Evolutionary conservation across 1,140 invertebrate genomes (phyloP), one percentile per base, ranked within the genome.

Genomic region (Camponotus floridanus): DNA sequence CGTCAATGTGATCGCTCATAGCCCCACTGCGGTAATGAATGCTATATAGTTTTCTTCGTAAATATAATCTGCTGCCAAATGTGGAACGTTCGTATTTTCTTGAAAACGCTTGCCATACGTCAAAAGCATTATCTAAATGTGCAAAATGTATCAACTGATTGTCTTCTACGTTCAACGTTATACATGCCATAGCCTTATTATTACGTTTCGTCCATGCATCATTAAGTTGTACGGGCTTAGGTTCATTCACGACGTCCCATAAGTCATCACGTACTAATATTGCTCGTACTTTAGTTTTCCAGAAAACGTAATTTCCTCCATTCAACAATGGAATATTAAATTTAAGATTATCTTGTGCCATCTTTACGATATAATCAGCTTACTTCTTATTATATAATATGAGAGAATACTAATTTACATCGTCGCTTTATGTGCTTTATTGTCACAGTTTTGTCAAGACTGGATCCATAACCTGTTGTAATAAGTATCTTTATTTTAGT

Each of bases 51-150:
- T 89, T 90, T 79, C 90, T 45, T 1, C 84, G 7, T 2, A 90
- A 31, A 83, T 88, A 91, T 7, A 90, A 79, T 31, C 76, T 86
- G 65, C 86, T 91, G 11, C 87, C 83, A 57, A 62, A 91, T 0
- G 88, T 91, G 0, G 83, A 90, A 26, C 87, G 42, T 39, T 90
- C 83, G 45, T 90, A 91, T 5, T 86, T 88, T n/a, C 57, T 86
- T 0, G 57, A 79, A 18, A 87, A 39, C 2, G 70, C 39, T 0
- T 81, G n/a, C 88, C 90, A 91, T 9, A 70, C 61, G 0, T 86
- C 79, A 36, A 3, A 21, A 6, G 64, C 73, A 15, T 61, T 26
- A 9, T 76, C 55, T 2, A 76, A 15, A 61, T 76, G 59, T 15
- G n/a, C n/a, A 42, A 76, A 76, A 42, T 76, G 18, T 62, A 42